Percentiles rank a stretch among this genome's conserved stretches.
Evolutionary conservation across 2,888 invertebrate species (phyloP).

Genomic region (Apamea sordens): DNA sequence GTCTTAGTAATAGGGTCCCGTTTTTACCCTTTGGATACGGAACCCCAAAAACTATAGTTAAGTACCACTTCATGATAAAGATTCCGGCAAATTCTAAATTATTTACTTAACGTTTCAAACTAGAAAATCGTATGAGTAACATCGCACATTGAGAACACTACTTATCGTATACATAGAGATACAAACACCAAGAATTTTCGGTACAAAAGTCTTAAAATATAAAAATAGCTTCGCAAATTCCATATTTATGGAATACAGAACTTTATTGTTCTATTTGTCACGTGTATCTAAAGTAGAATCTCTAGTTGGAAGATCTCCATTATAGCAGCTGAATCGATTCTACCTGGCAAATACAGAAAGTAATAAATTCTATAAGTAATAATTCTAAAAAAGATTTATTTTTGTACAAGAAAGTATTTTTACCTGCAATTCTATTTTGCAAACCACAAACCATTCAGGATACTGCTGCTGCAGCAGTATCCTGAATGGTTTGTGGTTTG

Average conservation of each 20-base stretch:
- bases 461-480: no score
- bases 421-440: not conserved
- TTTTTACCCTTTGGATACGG: no score
- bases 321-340: slow-evolving; percentile 15
- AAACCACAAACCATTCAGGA: no score
- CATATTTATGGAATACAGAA: not conserved
- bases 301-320: not conserved
- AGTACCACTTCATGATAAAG: not conserved
- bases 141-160: not conserved
- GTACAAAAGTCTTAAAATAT: not conserved
- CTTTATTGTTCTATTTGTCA: slow-evolving; percentile 30
- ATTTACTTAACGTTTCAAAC: not conserved
- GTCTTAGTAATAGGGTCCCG: no score
- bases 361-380: slow-evolving; percentile 18
- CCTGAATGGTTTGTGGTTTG: not conserved
- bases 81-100: not conserved
- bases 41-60: not conserved
- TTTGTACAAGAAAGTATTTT: not conserved
- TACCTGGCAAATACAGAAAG: slow-evolving; percentile 13
- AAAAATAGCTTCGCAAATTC: slow-evolving; percentile 6
- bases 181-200: not conserved
- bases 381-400: no score
- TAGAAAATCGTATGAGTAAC: not conserved
- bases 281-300: slow-evolving; percentile 24
- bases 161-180: not conserved